Percentiles rank a stretch among this genome's conserved stretches.
Conservation (phyloP, 23 tunicate genomes). For the Ciona savignyi region DNA sequence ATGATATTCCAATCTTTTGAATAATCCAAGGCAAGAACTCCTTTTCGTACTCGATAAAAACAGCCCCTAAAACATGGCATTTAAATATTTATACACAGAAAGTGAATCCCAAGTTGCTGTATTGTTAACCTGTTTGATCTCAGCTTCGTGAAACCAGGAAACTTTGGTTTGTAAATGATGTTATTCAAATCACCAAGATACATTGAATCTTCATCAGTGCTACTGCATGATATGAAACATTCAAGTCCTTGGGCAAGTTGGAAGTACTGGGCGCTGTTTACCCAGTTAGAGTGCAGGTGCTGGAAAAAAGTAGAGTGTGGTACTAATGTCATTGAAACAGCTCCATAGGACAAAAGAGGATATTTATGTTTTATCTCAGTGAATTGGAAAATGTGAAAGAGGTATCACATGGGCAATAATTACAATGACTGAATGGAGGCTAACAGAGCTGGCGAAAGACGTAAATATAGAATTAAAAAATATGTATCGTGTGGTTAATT, state of each 20-base stretch:
- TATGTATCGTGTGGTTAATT: no score
- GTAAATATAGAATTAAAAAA: no score
- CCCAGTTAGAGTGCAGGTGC: slow-evolving; percentile 82
- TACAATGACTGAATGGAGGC: no score
- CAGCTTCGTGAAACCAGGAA: slow-evolving; percentile 56
- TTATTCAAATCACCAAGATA: slow-evolving; percentile 71
- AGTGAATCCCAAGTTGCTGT: background rate
- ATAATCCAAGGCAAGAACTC: slow-evolving; percentile 70
- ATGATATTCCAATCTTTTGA: slow-evolving; percentile 82
- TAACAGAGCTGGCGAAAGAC: no score
- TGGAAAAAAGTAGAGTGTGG: no score
- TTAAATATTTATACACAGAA: background rate
- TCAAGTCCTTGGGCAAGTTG: slow-evolving; percentile 81
- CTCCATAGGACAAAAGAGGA: no score
- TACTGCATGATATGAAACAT: slow-evolving; percentile 86
- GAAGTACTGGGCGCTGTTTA: slow-evolving; percentile 65
- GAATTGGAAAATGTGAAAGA: no score
- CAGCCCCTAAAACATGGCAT: slow-evolving; percentile 40
- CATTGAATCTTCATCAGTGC: slow-evolving; percentile 87
- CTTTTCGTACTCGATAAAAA: slow-evolving; percentile 70
- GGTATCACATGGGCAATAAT: no score
- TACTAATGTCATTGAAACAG: no score
- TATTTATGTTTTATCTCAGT: no score
- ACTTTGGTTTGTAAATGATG: slow-evolving; percentile 43
- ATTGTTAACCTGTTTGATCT: slow-evolving; percentile 41